Evolutionary conservation across 2,888 invertebrate species (phyloP), one percentile per base, ranked within the genome.

Genomic region (Nymphalis polychloros): DNA sequence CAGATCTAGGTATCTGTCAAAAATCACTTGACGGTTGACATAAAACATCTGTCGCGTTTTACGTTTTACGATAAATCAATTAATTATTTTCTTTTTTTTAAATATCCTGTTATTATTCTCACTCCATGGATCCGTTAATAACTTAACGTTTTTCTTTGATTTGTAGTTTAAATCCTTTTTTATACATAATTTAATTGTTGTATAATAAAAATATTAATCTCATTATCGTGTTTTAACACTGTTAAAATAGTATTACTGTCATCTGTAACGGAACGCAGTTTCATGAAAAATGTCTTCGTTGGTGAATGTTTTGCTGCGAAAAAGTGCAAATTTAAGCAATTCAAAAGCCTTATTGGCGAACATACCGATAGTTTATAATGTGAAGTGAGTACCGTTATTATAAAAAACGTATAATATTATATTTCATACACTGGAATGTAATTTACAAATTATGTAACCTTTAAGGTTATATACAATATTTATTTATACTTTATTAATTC

Each of bases 261-360:
- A 31, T 61, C 35, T 70, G 69, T 71, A 82, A 81, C 78, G 82
- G 76, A 82, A 78, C 79, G 76, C 69, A 84, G 80, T 85, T 78
- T 81, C 75, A 76, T 81, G 78, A 93, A 90, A 88, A 85, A 92
- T 92, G 92, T 88, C 89, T 81, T 90, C 88, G 79, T 72, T 92
- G 47, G 73, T 91, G 63, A 92, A 88, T 89, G 93, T 93, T 79
- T 92, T 94, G 85, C 82, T 94, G 79, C 93, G 93, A 84, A 95
- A 94, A 93, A 89, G 93, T 27, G 74, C 89, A 63, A 89, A 89
- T 83, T 86, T 93, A 71, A 79, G 87, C 61, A 83, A 85, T 78
- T 84, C 84, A 55, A 88, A 86, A 71, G 82, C 83, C 57, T 80
- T 94, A 47, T 78, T 93, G 71, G 91, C 89, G 75, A 92, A 90